Conservation (phyloP, 1,140 invertebrate species). For the Caenorhabditis latens region DNA sequence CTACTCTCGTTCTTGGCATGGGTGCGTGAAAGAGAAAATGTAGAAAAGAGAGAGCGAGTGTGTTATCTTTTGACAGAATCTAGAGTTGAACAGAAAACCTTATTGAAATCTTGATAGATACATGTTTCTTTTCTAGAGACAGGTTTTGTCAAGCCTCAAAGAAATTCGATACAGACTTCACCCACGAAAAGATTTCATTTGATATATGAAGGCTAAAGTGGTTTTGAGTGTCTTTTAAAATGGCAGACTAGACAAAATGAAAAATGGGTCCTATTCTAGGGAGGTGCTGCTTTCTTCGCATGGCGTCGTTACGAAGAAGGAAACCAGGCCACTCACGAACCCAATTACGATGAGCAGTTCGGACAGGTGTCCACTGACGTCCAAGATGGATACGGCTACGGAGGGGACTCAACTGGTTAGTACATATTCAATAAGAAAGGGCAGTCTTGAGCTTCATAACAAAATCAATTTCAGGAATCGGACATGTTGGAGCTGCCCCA, state of each 20-base stretch:
- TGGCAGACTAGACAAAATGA: neutral
- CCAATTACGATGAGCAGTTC: conserved; percentile 55
- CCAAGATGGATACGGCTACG: conserved; percentile 60
- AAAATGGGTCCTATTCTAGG: neutral
- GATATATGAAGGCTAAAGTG: conserved; percentile 1
- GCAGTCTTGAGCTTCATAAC: neutral
- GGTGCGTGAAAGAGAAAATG: neutral
- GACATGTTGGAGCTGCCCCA: conserved; percentile 19
- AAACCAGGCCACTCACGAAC: conserved; percentile 34
- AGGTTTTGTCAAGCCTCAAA: neutral
- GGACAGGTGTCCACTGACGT: conserved; percentile 52
- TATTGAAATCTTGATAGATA: neutral
- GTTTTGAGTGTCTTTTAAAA: neutral
- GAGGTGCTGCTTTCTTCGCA: conserved; percentile 56
- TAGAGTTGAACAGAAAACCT: neutral
- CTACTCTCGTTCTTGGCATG: conserved; percentile 49
- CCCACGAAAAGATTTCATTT: neutral
- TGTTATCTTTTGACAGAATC: conserved; percentile 42
- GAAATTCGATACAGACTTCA: conserved; percentile 1
- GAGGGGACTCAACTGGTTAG: conserved; percentile 47
- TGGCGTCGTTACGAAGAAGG: conserved; percentile 59
- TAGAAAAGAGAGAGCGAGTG: neutral
- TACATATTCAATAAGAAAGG: neutral
- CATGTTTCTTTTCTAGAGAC: neutral
- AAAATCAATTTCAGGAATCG: conserved; percentile 22